These are phyloP conservation scores for Archocentrus centrarchus DNA, from an alignment of 2,113 vertebrate genomes.

Conservation along the genomic window DNA sequence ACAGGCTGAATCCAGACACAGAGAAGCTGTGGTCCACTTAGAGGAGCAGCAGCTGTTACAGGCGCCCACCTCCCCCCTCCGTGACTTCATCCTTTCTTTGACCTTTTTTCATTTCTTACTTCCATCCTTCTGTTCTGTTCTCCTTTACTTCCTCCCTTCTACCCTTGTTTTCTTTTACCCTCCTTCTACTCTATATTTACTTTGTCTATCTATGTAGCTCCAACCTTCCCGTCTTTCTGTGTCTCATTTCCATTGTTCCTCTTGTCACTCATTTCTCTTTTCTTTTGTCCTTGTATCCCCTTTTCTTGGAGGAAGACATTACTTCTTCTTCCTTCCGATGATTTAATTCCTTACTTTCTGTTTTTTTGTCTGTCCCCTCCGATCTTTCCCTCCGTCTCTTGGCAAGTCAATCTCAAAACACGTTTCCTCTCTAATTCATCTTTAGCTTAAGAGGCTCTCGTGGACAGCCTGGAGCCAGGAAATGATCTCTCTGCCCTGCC, in stretches of 20 bases:
- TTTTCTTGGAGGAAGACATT: neutral
- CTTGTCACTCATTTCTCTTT: neutral
- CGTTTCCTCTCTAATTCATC: neutral
- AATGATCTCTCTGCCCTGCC: neutral
- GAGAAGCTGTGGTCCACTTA: neutral
- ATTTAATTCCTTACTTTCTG: neutral
- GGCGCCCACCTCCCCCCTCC: neutral
- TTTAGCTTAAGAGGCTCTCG: neutral
- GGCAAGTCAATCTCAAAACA: neutral
- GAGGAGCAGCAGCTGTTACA: slow-evolving; percentile 33
- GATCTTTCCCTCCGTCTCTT: neutral
- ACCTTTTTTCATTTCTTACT: no score
- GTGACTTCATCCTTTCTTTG: neutral
- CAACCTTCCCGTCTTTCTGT: no score
- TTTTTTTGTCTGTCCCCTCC: neutral
- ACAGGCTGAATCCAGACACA: slow-evolving; percentile 15
- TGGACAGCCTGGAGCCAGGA: slow-evolving; percentile 12
- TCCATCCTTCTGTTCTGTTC: no score
- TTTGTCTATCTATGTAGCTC: neutral
- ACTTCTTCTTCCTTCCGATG: neutral
- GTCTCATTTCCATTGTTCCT: no score
- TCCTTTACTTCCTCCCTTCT: neutral
- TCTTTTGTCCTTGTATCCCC: neutral
- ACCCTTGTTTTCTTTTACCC: neutral
- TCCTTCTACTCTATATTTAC: neutral